Evolutionary conservation across 2,797 vertebrate genomes (phyloP).

Genomic region (Pseudomugil tenellus): DNA sequence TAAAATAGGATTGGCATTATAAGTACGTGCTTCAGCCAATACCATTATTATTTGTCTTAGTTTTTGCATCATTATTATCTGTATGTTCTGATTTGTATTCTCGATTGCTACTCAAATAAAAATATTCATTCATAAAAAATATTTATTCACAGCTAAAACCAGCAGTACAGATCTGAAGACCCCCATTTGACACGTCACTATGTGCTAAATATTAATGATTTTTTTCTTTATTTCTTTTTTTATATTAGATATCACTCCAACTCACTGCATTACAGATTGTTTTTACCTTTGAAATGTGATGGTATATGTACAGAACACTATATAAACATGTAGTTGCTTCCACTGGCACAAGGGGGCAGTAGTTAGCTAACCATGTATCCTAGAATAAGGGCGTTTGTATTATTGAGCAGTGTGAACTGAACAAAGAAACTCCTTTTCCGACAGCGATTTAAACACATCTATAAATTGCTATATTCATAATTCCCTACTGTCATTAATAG

Average conservation of each 20-base stretch:
- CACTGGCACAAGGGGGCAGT: conserved; percentile 61
- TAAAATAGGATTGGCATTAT: no score
- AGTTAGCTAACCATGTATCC: conserved; percentile 1
- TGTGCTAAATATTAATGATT: no score
- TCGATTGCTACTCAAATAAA: no score
- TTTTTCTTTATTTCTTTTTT: neutral
- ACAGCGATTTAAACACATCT: conserved; percentile 1
- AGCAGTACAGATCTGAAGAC: no score
- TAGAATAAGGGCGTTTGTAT: neutral
- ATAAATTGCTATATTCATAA: neutral
- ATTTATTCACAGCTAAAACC: no score
- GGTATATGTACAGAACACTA: neutral
- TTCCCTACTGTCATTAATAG: neutral
- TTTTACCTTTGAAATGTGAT: neutral
- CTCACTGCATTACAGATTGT: neutral
- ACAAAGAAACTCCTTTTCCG: neutral
- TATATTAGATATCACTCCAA: neutral
- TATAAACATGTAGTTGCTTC: conserved; percentile 16
- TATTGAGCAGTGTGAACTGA: neutral
- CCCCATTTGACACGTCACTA: no score
- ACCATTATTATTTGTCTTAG: no score
- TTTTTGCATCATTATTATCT: no score
- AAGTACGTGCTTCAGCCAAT: no score
- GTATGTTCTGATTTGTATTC: no score
- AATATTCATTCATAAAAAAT: no score